Evolutionary conservation across 2,888 invertebrate genomes (phyloP).

Genomic region (Drosophila phalerata): DNA sequence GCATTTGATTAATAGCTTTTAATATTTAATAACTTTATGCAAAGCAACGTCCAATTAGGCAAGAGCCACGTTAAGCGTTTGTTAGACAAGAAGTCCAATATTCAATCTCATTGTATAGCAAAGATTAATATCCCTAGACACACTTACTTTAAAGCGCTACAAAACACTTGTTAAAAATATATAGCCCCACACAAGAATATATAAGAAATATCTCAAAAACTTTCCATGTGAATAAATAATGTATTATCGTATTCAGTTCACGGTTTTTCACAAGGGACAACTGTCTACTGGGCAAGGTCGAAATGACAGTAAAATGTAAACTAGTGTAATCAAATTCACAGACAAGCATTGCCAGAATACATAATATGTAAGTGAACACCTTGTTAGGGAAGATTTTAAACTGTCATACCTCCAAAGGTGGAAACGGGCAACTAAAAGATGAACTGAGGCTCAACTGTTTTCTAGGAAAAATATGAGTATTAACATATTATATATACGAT

Average conservation of each 20-base stretch:
- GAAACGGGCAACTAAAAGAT: too few species aligned
- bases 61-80: constrained; percentile 4
- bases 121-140: neutral
- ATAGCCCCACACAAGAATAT: neutral
- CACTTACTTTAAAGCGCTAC: too few species aligned
- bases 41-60: constrained; percentile 33
- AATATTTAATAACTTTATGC: constrained; percentile 59
- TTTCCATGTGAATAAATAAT: neutral
- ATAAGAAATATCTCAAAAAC: neutral
- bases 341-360: constrained; percentile 5
- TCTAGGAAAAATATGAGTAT: neutral
- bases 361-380: neutral
- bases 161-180: too few species aligned
- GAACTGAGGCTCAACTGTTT: neutral
- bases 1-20: constrained; percentile 64
- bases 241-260: neutral
- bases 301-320: neutral
- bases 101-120: neutral
- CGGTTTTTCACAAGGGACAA: neutral
- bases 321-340: neutral
- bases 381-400: neutral
- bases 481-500: too few species aligned
- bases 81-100: constrained; percentile 3
- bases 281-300: neutral
- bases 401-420: neutral